Evolutionary conservation across 37 sponge, comb jelly and placozoan species (phyloP), one percentile per base, ranked within the genome.

Genomic region (Amphimedon queenslandica): DNA sequence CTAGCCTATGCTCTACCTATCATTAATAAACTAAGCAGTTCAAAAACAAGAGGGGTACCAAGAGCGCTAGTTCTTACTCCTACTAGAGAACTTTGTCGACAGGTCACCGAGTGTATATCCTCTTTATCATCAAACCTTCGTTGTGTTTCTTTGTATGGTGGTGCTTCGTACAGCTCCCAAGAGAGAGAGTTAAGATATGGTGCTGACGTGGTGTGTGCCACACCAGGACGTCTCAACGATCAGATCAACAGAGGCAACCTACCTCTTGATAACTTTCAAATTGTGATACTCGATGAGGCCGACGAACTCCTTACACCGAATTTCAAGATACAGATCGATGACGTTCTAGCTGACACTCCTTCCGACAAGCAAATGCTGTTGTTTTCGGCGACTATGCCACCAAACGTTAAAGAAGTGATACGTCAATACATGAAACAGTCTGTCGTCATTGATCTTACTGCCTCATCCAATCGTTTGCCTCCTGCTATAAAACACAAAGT

Each of bases 1-100:
- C 40, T 83, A 39, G 77, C 78, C 0, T 83, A 57, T 83, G 84
- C 84, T 77, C 51, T 83, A 16, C 84, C 84, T 6, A 83, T 83
- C 25, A 56, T 83, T 37, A 64, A 83, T 5, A 27, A 39, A 27
- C 67, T 83, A 3, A 60, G 71, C 21, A 63, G 61, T 21, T 64
- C 41, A 60, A 55, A 57, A 37, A 47, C 13, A 13, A 40, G 55
- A 27, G 13, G 65, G 4, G 1, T 66, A 5, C 78, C 84, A 42
- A 33, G 84, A 27, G 84, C 84, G n/a, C 51, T 83, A 3, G 84
- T 76, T 10, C 76, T 83, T 64, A 40, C 78, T 1, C 84, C 84
- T 6, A 83, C 84, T 32, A 35, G 84, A 60, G 84, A 83, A 37
- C 73, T 83, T 56, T 83, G 84, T 43, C 76, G 42, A 29, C 84